phyloP scores from a whole-genome alignment of 2,797 vertebrate genomes.

The Phoeniculus purpureus region DNA sequence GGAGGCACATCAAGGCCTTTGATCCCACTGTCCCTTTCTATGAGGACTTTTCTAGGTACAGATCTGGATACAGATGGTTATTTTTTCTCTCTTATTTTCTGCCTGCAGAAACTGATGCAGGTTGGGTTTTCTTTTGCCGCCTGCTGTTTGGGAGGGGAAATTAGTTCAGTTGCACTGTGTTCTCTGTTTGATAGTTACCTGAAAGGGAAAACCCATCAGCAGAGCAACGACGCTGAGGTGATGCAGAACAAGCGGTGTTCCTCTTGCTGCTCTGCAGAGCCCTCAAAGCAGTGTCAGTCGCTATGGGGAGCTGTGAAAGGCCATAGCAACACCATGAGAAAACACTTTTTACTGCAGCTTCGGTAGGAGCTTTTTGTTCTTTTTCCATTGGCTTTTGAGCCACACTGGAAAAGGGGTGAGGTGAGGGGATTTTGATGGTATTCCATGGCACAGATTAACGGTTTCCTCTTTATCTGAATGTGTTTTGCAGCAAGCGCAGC shows the following conservation, averaged over 20 bases:
- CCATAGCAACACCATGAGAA: neutral
- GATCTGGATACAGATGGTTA: neutral
- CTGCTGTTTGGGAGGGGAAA: neutral
- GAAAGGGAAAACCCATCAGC: neutral
- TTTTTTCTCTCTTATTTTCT: neutral
- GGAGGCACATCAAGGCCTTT: neutral
- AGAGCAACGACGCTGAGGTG: neutral
- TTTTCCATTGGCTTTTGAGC: neutral
- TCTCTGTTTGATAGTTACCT: neutral
- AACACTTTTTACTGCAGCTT: neutral
- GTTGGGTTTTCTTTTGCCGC: neutral
- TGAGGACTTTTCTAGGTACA: neutral
- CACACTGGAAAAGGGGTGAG: neutral
- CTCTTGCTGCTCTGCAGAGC: neutral
- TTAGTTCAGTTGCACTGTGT: neutral
- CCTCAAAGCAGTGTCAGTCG: neutral
- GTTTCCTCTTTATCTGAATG: neutral
- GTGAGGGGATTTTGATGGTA: neutral
- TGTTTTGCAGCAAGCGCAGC: neutral
- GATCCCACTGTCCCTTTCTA: neutral
- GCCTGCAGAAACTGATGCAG: neutral
- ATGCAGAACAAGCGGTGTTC: neutral
- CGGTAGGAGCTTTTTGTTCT: conserved; percentile 5
- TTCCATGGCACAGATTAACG: neutral
- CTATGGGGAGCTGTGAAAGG: neutral